Evolutionary conservation across 1,140 invertebrate genomes (phyloP), one percentile per base, ranked within the genome.

Genomic region (Hetaerina americana): DNA sequence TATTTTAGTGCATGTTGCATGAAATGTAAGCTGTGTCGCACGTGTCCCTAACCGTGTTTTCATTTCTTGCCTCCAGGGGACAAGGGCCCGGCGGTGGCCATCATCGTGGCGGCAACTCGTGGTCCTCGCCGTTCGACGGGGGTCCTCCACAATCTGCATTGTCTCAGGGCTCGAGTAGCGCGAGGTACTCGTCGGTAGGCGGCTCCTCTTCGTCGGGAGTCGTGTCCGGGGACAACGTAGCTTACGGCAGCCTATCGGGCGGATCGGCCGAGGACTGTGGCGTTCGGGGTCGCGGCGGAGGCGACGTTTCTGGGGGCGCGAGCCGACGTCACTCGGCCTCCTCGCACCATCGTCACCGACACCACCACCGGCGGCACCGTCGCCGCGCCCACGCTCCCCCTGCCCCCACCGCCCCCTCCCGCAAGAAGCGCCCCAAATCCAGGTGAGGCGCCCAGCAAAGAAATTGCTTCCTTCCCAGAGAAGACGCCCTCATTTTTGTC

Each of bases 371-470:
- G 10, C 15, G 40, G 40, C 40, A 57, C 40, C 40, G 40, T n/a
- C 40, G 40, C 10, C 40, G 40, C 18, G 18, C 31, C 18, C 31
- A 40, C 2, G 31, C 27, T 12, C 31, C 68, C 68, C 22, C 57
- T 29, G 66, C 71, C 68, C 28, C 67, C 12, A 0, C 57, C 73
- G 67, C 66, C 27, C 28, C 49, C 26, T 26, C 71, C 66, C 29
- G 67, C 70, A 79, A 79, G 76, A 81, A 82, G 79, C 81, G 82
- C 70, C 79, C 81, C 66, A 84, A 84, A 78, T 85, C 84, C 27
- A 80, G 83, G 76, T 85, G 73, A 75, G 70, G 71, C 6, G n/a
- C n/a, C n/a, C n/a, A n/a, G n/a, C n/a, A n/a, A n/a, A n/a, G n/a
- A n/a, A n/a, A n/a, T n/a, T n/a, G n/a, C n/a, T n/a, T n/a, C n/a